phyloP scores from a whole-genome alignment of 2,797 vertebrate genomes.

The Varecia variegata region DNA sequence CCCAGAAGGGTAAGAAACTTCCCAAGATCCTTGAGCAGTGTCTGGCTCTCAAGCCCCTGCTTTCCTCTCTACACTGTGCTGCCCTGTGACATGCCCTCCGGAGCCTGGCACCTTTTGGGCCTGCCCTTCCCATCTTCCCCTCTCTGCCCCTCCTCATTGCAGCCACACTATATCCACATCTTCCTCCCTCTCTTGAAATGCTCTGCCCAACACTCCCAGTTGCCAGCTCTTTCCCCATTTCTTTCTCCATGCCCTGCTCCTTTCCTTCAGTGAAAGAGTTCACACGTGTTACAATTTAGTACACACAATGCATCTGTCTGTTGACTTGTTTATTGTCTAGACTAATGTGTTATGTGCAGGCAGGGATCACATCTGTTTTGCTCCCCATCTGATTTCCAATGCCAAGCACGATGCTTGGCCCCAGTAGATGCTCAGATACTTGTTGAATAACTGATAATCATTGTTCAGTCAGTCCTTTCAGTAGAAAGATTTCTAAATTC shows the following conservation, averaged over 20 bases:
- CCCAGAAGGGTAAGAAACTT: neutral
- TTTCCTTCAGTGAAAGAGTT: neutral
- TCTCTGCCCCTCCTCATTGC: neutral
- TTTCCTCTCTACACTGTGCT: neutral
- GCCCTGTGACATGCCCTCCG: neutral
- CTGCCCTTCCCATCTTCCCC: neutral
- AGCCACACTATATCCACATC: neutral
- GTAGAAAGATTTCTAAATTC: conserved; percentile 36
- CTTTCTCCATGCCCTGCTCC: neutral
- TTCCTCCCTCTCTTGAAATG: neutral
- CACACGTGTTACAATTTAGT: neutral
- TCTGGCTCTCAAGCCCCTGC: neutral
- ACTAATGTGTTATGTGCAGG: neutral
- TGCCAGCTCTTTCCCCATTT: neutral
- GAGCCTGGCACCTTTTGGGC: neutral
- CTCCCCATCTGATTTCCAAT: neutral
- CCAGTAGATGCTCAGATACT: neutral
- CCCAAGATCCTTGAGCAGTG: neutral
- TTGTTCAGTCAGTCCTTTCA: neutral
- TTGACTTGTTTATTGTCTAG: neutral
- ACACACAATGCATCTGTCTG: neutral
- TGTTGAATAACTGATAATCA: neutral
- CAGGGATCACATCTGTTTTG: neutral
- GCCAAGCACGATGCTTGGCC: neutral
- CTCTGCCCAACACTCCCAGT: neutral